Conservation (phyloP, 53 echinoderm and acorn worm genomes). For the Henricia sp. region DNA sequence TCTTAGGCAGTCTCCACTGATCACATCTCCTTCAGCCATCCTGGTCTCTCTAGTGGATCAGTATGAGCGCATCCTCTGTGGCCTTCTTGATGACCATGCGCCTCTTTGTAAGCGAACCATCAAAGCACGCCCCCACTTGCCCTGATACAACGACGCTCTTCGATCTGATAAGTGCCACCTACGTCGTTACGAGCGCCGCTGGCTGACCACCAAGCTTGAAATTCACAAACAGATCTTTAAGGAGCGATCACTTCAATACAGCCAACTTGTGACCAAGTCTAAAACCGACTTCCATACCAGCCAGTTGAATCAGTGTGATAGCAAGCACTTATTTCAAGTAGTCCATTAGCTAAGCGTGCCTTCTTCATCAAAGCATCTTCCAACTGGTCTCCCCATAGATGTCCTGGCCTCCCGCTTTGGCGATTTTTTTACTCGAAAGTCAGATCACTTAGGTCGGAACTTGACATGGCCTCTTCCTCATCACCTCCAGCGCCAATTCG, state of each 20-base stretch:
- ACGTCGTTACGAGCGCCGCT: conserved; percentile 39
- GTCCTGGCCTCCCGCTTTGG: background rate
- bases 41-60: conserved; percentile 10
- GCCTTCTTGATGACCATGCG: conserved; percentile 46
- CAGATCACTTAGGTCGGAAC: no score
- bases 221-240: conserved; percentile 26
- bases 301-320: conserved; percentile 29
- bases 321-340: background rate
- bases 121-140: conserved; percentile 11
- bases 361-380: background rate
- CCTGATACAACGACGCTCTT: conserved; percentile 42
- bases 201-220: conserved; percentile 28
- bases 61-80: conserved; percentile 16
- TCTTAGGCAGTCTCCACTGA: conserved; percentile 35
- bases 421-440: background rate
- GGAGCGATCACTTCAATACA: conserved; percentile 31
- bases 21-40: conserved; percentile 25
- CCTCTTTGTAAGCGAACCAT: conserved; percentile 30
- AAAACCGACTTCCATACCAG: conserved; percentile 14
- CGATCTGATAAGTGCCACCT: conserved; percentile 12
- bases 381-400: background rate
- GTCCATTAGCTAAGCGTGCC: no score
- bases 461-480: no score
- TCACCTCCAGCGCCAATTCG: no score
- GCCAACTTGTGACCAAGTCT: conserved; percentile 1